Evolutionary conservation across 2,888 invertebrate genomes (phyloP).

Genomic region (Andrena bicolor): DNA sequence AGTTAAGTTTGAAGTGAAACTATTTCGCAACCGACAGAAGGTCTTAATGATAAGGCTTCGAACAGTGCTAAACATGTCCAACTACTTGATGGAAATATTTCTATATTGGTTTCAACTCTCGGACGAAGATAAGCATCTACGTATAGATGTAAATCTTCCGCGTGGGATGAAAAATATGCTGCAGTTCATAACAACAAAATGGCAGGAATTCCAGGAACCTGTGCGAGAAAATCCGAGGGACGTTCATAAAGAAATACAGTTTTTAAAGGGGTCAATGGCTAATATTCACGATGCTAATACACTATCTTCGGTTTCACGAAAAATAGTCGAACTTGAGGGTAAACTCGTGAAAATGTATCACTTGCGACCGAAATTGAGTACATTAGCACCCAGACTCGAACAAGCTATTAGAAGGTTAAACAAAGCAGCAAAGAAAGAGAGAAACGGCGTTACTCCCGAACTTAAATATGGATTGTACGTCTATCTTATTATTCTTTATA

Average conservation of each 20-base stretch:
- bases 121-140: slow-evolving; percentile 36
- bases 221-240: slow-evolving; percentile 4
- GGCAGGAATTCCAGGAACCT: background rate
- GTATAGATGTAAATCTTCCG: slow-evolving; percentile 34
- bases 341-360: slow-evolving; percentile 19
- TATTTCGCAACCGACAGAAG: slow-evolving; percentile 19
- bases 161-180: background rate
- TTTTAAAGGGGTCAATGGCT: background rate
- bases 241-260: slow-evolving; percentile 12
- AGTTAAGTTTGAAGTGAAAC: slow-evolving; percentile 44
- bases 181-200: slow-evolving; percentile 1
- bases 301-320: background rate
- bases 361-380: background rate
- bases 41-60: slow-evolving; percentile 24
- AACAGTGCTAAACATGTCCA: background rate
- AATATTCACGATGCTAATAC: background rate
- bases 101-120: slow-evolving; percentile 43
- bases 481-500: slow-evolving; percentile 37
- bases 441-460: background rate
- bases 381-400: background rate
- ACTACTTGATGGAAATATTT: slow-evolving; percentile 13
- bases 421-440: rapidly evolving
- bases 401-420: background rate
- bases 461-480: background rate
- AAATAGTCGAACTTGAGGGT: background rate